These are phyloP conservation scores for Turritopsis dohrnii DNA, from an alignment of 30 jellyfish, hydroid and myxozoan species.

Conservation along the genomic window DNA sequence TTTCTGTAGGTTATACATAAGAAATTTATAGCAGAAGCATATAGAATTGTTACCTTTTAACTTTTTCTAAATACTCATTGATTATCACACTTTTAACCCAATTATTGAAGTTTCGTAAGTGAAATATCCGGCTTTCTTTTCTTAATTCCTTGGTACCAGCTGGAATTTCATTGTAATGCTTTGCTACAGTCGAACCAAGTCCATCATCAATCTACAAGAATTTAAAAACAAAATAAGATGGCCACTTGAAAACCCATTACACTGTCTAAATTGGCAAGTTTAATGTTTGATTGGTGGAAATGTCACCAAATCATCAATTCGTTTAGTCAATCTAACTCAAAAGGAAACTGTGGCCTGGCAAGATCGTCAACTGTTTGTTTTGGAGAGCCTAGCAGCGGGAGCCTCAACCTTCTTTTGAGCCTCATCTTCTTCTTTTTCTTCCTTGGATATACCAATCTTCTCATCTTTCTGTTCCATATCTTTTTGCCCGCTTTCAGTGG, in stretches of 20 bases:
- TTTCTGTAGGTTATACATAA: no score
- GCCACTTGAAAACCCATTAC: background rate
- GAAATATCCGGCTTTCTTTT: constrained; percentile 80
- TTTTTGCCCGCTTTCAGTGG: constrained; percentile 1
- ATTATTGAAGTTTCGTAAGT: constrained; percentile 79
- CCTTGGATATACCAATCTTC: constrained; percentile 19
- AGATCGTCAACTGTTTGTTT: background rate
- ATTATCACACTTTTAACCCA: constrained; percentile 96
- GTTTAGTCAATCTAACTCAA: background rate
- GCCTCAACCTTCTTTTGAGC: constrained; percentile 35
- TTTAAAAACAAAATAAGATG: constrained; percentile 1
- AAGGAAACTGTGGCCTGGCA: background rate
- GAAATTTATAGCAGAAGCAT: background rate
- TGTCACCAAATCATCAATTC: background rate
- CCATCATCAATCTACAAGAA: constrained; percentile 9
- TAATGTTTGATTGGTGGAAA: background rate
- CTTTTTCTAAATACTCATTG: constrained; percentile 78
- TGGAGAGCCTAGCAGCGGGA: background rate
- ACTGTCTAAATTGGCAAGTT: background rate
- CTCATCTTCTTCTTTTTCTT: constrained; percentile 29
- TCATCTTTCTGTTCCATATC: constrained; percentile 5
- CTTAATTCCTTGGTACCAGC: constrained; percentile 80
- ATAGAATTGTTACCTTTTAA: constrained; percentile 55
- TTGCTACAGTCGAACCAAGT: constrained; percentile 78
- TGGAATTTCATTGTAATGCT: constrained; percentile 92